Conservation (phyloP, 92 coral and sea anemone species). For the Umimayanthus chanpuru region DNA sequence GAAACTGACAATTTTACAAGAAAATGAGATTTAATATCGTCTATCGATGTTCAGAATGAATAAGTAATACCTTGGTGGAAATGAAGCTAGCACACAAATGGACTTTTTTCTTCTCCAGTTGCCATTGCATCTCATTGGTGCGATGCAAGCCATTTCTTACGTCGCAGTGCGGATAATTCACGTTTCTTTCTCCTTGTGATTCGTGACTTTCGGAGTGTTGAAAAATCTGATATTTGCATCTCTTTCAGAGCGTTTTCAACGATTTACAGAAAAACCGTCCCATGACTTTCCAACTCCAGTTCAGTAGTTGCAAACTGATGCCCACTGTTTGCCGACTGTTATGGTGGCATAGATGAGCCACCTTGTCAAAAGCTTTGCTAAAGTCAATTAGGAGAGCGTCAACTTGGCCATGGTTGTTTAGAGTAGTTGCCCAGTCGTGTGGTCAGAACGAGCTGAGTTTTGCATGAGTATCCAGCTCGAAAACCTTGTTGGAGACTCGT, state of each 20-base stretch:
- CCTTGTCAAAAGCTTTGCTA: too few species aligned
- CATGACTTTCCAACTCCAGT: conserved; percentile 23
- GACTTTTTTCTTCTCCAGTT: conserved; percentile 58
- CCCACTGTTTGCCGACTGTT: conserved; percentile 51
- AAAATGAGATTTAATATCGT: conserved; percentile 9
- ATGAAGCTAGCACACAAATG: conserved; percentile 63
- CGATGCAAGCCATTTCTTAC: conserved; percentile 63
- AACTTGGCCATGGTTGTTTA: too few species aligned
- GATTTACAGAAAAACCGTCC: conserved; percentile 59
- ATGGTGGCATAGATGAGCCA: conserved; percentile 73
- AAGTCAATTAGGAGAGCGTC: too few species aligned
- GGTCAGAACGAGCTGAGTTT: too few species aligned
- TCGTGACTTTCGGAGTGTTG: conserved; percentile 33
- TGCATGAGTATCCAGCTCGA: too few species aligned
- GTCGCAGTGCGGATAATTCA: conserved; percentile 53
- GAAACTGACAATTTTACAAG: conserved; percentile 1
- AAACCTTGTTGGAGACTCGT: too few species aligned
- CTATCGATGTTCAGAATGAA: background rate
- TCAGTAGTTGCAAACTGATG: too few species aligned
- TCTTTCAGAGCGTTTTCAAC: conserved; percentile 60
- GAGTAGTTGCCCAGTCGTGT: too few species aligned
- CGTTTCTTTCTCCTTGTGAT: conserved; percentile 51
- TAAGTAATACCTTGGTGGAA: too few species aligned
- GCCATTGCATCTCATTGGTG: conserved; percentile 58
- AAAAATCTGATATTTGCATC: conserved; percentile 46